Conservation (phyloP, 2,888 invertebrate species). For the Pseudococcus viburni region DNA sequence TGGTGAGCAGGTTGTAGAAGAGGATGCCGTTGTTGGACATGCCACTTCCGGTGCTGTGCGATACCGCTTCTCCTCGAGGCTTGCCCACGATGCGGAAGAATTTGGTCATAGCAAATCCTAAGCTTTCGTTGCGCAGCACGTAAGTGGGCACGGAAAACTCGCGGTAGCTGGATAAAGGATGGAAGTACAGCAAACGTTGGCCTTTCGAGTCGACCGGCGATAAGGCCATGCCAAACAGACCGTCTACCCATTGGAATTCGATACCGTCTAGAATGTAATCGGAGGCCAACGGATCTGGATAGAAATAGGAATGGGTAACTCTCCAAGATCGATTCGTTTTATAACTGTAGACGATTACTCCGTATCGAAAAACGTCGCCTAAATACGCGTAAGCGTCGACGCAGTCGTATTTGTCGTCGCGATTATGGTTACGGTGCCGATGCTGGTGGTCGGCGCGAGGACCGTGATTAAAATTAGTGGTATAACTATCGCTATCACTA, state of each 20-base stretch:
- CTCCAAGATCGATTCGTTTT: conserved; percentile 80
- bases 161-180: conserved; percentile 83
- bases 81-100: conserved; percentile 69
- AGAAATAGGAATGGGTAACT: conserved; percentile 80
- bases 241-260: conserved; percentile 78
- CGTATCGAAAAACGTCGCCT: conserved; percentile 75
- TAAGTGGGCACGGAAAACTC: conserved; percentile 83
- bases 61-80: conserved; percentile 67
- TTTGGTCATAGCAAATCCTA: conserved; percentile 70
- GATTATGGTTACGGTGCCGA: not conserved
- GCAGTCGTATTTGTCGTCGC: conserved; percentile 72
- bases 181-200: conserved; percentile 83
- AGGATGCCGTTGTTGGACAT: conserved; percentile 81
- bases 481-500: not conserved
- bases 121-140: conserved; percentile 77
- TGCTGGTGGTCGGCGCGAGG: not conserved
- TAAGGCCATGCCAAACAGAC: conserved; percentile 82
- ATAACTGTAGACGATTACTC: conserved; percentile 84
- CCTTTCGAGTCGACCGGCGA: conserved; percentile 78
- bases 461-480: not conserved
- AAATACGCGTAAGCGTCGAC: conserved; percentile 82
- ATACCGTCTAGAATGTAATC: conserved; percentile 70
- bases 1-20: conserved; percentile 82
- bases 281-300: conserved; percentile 74
- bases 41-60: conserved; percentile 82